Evolutionary conservation across 2,113 vertebrate species (phyloP), one percentile per base, ranked within the genome.

Genomic region (Sula dactylatra): DNA sequence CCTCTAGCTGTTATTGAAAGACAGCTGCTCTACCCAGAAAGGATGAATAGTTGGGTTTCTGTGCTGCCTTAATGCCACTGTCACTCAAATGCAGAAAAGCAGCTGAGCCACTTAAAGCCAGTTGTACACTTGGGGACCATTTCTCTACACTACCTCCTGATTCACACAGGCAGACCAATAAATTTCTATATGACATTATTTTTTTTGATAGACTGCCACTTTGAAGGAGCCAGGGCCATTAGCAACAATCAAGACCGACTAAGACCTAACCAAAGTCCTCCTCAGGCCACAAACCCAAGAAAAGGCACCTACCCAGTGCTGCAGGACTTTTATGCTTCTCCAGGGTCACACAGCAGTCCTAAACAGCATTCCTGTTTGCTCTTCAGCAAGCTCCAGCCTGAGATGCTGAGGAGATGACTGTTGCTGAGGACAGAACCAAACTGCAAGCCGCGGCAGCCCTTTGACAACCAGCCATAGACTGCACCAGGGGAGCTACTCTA

Each of bases 1-100:
- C 90, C 92, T 93, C 90, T 97, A 83, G 91, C 97, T 93, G 82
- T 72, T 92, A 72, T 70, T 95, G 94, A 93, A 93, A 95, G 94
- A 93, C 97, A 97, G 97, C 95, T 97, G 96, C 95, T 97, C 76
- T 95, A 16, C 73, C 87, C 94, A 91, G 94, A 88, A 93, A 85
- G 92, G 88, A 95, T 85, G 88, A 97, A 96, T 95, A 95, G 79
- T 94, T 92, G 91, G 80, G 94, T 94, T 96, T 96, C 94, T 94
- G 94, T 94, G 88, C 92, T 82, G 92, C 91, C 77, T 96, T 98
- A 97, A 98, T 95, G 91, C 96, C 94, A 96, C 93, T 96, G 97
- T 96, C 96, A 96, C 80, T 97, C 97, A 97, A 95, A 93, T 54
- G 86, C 93, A 86, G 92, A 93, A 82, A 95, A 96, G 93, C 97